Conservation (phyloP, 2,888 invertebrate genomes). For the Aspidiotus destructor region DNA sequence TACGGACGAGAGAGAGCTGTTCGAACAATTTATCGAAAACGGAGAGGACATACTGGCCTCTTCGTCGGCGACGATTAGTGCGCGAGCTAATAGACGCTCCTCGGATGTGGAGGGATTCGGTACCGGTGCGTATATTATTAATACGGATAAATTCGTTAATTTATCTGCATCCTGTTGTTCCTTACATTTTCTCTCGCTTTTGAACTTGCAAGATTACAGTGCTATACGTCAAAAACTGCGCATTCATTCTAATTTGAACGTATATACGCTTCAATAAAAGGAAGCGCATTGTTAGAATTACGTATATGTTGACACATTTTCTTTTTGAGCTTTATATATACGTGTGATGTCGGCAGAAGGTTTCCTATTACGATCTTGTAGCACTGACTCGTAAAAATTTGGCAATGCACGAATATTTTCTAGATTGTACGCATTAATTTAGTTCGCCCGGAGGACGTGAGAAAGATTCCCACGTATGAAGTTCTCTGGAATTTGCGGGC, state of each 20-base stretch:
- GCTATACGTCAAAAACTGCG: not conserved
- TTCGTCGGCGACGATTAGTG: not conserved
- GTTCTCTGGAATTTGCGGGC: too few relatives aligned
- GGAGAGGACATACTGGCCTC: not conserved
- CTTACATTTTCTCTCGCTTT: not conserved
- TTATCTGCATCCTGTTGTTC: slow-evolving; percentile 2
- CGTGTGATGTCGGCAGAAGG: too few relatives aligned
- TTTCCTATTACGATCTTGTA: too few relatives aligned
- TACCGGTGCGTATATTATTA: not conserved
- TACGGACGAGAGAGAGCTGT: not conserved
- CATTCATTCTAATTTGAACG: slow-evolving; percentile 2
- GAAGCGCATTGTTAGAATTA: slow-evolving; percentile 1
- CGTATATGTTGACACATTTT: slow-evolving; percentile 1
- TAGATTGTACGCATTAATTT: too few relatives aligned
- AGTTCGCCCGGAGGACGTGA: too few relatives aligned
- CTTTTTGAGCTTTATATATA: too few relatives aligned
- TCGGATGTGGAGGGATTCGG: not conserved
- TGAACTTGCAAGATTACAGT: not conserved
- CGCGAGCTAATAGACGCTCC: not conserved
- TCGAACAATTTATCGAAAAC: slow-evolving; percentile 1
- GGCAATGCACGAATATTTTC: too few relatives aligned
- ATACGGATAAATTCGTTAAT: slow-evolving; percentile 2
- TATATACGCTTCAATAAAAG: not conserved
- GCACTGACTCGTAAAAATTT: too few relatives aligned
- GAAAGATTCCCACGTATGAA: too few relatives aligned